Percentiles rank a stretch among this genome's conserved stretches.
Evolutionary conservation across 1,140 invertebrate genomes (phyloP).

Genomic region (Octopus bimaculoides): DNA sequence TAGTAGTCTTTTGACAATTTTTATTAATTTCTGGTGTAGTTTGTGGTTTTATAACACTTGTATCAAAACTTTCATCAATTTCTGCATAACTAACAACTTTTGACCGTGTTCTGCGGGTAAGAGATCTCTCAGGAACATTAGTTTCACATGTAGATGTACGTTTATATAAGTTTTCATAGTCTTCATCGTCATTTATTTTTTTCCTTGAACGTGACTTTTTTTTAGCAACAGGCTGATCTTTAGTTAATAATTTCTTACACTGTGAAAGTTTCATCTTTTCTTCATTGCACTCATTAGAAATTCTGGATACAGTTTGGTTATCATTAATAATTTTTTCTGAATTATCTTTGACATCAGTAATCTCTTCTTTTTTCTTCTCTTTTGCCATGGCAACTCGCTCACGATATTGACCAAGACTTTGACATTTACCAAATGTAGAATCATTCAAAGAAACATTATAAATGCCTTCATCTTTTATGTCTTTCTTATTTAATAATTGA

Average conservation of each 20-base stretch:
- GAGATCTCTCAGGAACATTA: background rate
- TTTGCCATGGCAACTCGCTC: background rate
- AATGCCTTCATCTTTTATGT: background rate
- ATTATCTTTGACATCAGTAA: background rate
- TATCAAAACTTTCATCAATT: background rate
- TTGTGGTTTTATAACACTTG: background rate
- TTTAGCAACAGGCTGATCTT: too few species aligned
- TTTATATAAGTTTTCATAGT: background rate
- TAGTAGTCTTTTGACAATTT: too few species aligned
- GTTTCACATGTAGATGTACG: background rate
- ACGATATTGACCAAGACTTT: background rate
- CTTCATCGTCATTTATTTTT: background rate
- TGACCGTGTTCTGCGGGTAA: background rate
- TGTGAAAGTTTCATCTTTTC: background rate
- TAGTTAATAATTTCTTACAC: background rate
- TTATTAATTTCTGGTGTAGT: too few species aligned
- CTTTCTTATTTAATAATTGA: background rate
- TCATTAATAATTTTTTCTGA: background rate
- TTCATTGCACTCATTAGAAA: background rate
- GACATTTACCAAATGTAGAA: background rate
- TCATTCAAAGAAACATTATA: constrained; percentile 3
- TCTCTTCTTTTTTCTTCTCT: background rate
- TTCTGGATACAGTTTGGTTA: background rate
- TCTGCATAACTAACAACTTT: background rate
- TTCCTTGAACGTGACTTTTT: background rate